phyloP scores from a whole-genome alignment of 2,888 invertebrate genomes.

The Harmothoe impar region DNA sequence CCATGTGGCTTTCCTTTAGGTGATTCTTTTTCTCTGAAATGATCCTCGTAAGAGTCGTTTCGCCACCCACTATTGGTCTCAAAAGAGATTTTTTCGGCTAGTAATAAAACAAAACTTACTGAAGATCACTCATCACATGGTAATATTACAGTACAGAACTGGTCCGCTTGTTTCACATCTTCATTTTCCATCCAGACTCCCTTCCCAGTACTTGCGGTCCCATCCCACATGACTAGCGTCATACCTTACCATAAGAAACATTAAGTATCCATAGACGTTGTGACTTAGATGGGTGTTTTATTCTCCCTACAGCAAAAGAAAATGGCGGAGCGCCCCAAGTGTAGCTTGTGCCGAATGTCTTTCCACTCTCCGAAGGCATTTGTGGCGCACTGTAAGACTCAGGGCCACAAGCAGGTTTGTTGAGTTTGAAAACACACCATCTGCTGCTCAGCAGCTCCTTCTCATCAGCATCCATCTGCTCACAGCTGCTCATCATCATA shows the following conservation, averaged over 20 bases:
- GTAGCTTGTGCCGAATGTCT: conserved; percentile 53
- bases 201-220: not conserved
- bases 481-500: not conserved
- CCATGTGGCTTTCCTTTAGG: too few relatives aligned
- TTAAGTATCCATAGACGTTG: not conserved
- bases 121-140: not conserved
- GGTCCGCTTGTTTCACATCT: not conserved
- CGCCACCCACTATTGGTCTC: too few relatives aligned
- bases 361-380: conserved; percentile 60
- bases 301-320: conserved; percentile 56
- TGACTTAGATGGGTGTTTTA: conserved; percentile 57
- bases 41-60: too few relatives aligned
- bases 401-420: conserved; percentile 55
- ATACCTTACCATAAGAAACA: not conserved
- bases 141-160: not conserved
- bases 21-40: too few relatives aligned
- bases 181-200: not conserved
- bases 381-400: conserved; percentile 60
- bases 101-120: too few relatives aligned
- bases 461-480: not conserved
- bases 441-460: not conserved
- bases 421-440: not conserved
- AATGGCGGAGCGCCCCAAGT: conserved; percentile 48
- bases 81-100: too few relatives aligned
- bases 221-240: too few relatives aligned